phyloP scores from a whole-genome alignment of 2,797 vertebrate species.

The Helarctos malayanus region DNA sequence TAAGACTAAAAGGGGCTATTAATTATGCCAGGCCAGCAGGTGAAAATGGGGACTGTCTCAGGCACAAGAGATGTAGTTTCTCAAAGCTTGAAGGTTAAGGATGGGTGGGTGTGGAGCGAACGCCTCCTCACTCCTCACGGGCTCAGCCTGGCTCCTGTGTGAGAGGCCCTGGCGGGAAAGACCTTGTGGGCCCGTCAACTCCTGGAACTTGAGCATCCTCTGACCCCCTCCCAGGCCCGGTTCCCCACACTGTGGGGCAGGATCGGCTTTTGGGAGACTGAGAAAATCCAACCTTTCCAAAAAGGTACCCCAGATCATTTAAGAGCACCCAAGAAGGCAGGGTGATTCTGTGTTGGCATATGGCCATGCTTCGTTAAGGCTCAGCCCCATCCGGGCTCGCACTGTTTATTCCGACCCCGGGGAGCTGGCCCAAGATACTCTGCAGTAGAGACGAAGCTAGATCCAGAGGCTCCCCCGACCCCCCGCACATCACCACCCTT shows the following conservation, averaged over 20 bases:
- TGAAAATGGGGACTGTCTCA: neutral
- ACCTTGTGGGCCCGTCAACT: rapidly evolving
- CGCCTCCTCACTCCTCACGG: neutral
- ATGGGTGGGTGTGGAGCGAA: neutral
- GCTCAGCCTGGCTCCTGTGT: neutral
- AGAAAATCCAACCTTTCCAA: neutral
- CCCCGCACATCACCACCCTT: neutral
- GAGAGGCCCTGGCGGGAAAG: neutral
- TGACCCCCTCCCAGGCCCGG: neutral
- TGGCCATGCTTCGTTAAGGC: neutral
- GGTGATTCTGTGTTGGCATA: neutral
- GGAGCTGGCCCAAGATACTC: neutral
- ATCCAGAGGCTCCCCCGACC: neutral
- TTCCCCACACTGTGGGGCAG: neutral
- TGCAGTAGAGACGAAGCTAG: neutral
- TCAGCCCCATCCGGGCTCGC: neutral
- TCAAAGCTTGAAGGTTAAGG: neutral
- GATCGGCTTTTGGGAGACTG: conserved; percentile 10
- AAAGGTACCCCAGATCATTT: neutral
- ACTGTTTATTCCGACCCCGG: neutral
- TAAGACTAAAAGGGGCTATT: conserved; percentile 25
- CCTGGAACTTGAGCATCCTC: neutral
- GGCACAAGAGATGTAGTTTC: neutral
- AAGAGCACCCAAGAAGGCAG: neutral
- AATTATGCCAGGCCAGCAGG: conserved; percentile 35